Conservation (phyloP, 2,797 vertebrate genomes). For the Potorous gilbertii region DNA sequence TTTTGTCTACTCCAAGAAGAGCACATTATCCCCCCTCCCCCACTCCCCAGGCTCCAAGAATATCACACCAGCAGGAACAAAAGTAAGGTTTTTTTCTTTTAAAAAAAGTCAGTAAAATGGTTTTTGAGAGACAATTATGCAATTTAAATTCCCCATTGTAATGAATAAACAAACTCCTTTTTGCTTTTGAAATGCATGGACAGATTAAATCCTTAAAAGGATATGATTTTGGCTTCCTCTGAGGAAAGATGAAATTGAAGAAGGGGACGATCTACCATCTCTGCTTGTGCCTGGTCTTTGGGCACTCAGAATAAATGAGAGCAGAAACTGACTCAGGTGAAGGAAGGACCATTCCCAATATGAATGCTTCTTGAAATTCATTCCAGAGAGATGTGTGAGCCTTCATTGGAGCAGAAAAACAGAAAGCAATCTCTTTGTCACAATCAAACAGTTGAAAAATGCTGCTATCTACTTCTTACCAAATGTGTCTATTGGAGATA, state of each 20-base stretch:
- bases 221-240: background rate
- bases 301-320: background rate
- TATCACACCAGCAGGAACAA: background rate
- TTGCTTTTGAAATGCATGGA: background rate
- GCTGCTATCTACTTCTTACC: background rate
- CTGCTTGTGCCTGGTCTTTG: background rate
- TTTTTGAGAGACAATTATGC: background rate
- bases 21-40: background rate
- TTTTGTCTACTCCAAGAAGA: slow-evolving; percentile 16
- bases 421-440: background rate
- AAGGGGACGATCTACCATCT: background rate
- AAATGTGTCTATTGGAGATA: slow-evolving; percentile 14
- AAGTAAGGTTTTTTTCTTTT: background rate
- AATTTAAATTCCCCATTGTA: background rate
- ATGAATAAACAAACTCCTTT: background rate
- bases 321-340: background rate
- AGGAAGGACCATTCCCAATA: background rate
- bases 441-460: slow-evolving; percentile 21
- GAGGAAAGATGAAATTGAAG: background rate
- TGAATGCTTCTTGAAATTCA: background rate
- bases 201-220: background rate
- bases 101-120: background rate
- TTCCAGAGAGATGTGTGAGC: background rate
- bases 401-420: background rate
- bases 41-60: background rate